Evolutionary conservation across 2,113 vertebrate species (phyloP), one percentile per base, ranked within the genome.

Genomic region (Heterocephalus glaber): DNA sequence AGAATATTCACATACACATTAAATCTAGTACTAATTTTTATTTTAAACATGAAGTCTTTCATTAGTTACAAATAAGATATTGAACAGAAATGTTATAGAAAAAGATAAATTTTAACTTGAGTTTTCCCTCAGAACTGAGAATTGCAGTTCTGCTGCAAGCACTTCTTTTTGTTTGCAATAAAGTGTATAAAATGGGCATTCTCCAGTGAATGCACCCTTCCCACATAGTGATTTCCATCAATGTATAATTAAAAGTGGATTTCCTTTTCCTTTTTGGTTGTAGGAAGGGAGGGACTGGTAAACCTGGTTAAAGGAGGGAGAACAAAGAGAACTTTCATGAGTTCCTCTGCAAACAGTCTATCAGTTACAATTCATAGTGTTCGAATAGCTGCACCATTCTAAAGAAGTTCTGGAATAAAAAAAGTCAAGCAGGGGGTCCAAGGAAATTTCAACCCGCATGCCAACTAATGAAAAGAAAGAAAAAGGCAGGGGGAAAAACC

Each of bases 231-330:
- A 98, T 98, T 98, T 98, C 98, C 97, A 98, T 98, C 98, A 98
- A 98, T 98, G 98, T 98, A 98, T 98, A 98, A 99, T 99, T 99
- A 98, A 98, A 99, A 99, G 98, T 98, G 98, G 98, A 98, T 98
- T 98, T 99, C 98, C 98, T 98, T 98, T 98, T 98, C 97, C 98
- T 98, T 97, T 98, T 97, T 98, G 97, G 96, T 86, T 97, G 88
- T 95, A 63, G 92, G 93, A 97, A 98, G 94, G 98, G 98, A 98
- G 98, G 98, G 97, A 80, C 97, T 97, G 97, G 96, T 97, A 98
- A 98, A 98, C 98, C 98, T 98, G 98, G 97, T 95, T 98, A 98
- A 98, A 98, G 97, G 97, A 98, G 97, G 97, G 96, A 96, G 98
- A 98, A 99, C 98, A 98, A 98, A 98, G 98, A 97, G 97, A 98